Conservation (phyloP, 30 jellyfish, hydroid and myxozoan genomes). For the Pseudorhiza aurosa region DNA sequence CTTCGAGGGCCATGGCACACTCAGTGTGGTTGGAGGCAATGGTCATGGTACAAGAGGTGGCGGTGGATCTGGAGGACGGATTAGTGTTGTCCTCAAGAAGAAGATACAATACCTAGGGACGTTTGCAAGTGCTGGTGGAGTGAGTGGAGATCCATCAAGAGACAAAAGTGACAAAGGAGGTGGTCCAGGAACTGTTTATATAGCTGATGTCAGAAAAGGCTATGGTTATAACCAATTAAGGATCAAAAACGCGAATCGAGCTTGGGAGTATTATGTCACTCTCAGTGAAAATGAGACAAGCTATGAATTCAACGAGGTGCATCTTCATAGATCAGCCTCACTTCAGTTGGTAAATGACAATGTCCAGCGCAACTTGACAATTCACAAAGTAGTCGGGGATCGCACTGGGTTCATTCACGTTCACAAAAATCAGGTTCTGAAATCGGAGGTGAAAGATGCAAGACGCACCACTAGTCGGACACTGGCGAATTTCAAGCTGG, state of each 20-base stretch:
- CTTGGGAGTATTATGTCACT: conserved; percentile 58
- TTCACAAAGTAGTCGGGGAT: conserved; percentile 54
- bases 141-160: conserved; percentile 55
- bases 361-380: conserved; percentile 41
- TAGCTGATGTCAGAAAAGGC: conserved; percentile 60
- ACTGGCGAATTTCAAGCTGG: conserved; percentile 57
- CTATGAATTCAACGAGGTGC: conserved; percentile 58
- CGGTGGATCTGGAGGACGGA: conserved; percentile 74
- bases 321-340: conserved; percentile 52
- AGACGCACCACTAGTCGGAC: conserved; percentile 63
- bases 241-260: conserved; percentile 43
- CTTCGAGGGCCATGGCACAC: conserved; percentile 65
- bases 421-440: conserved; percentile 53
- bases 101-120: conserved; percentile 34
- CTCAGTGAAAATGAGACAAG: conserved; percentile 32
- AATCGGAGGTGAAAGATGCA: conserved; percentile 61
- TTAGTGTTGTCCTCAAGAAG: conserved; percentile 48
- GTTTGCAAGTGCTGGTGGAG: conserved; percentile 54
- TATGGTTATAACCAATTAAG: conserved; percentile 50
- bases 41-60: conserved; percentile 65
- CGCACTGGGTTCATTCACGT: conserved; percentile 65
- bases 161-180: conserved; percentile 72
- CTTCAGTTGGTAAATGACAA: conserved; percentile 23
- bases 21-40: conserved; percentile 57
- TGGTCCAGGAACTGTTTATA: conserved; percentile 67